Evolutionary conservation across 2,113 vertebrate species (phyloP).

Genomic region (Scomber colias): DNA sequence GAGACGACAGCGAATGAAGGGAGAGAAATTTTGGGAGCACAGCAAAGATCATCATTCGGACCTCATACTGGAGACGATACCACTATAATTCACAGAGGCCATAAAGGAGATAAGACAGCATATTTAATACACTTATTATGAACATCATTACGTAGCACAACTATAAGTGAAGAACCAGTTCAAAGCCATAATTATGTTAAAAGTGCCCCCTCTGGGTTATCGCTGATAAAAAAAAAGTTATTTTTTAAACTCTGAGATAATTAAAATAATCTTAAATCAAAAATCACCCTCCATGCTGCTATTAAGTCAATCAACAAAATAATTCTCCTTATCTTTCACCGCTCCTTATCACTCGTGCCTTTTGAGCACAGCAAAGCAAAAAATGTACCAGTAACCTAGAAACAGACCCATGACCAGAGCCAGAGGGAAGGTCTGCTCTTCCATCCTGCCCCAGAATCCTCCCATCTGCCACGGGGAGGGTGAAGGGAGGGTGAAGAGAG

Average conservation of each 20-base stretch:
- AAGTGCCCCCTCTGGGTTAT: background rate
- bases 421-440: conserved; percentile 3
- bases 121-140: background rate
- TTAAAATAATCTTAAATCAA: conserved; percentile 30
- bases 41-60: no score
- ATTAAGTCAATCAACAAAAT: background rate
- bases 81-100: no score
- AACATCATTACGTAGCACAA: background rate
- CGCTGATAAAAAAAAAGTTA: background rate
- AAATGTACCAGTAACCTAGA: conserved; percentile 66
- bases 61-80: no score
- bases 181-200: background rate
- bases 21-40: no score
- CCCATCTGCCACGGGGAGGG: conserved; percentile 65
- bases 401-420: conserved; percentile 51
- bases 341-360: background rate
- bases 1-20: no score
- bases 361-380: conserved; percentile 21
- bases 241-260: conserved; percentile 13
- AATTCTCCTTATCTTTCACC: background rate
- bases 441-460: conserved; percentile 50
- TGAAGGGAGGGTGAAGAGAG: background rate
- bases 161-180: conserved; percentile 1
- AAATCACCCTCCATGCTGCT: conserved; percentile 6
- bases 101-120: background rate